Conservation (phyloP, 2,113 vertebrate genomes). For the Anser brachyrhynchus region DNA sequence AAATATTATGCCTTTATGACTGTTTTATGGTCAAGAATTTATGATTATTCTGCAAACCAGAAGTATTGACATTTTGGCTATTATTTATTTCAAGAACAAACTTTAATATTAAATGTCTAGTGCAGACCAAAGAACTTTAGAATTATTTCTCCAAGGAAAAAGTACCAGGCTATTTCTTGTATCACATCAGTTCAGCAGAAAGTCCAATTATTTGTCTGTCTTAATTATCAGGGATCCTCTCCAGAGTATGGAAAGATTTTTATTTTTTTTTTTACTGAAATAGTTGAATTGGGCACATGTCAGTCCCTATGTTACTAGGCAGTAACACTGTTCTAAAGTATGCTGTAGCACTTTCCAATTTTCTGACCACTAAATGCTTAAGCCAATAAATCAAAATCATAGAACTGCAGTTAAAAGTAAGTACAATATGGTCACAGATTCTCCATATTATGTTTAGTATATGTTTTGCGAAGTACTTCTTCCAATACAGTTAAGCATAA, state of each 20-base stretch:
- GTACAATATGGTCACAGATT: constrained; percentile 62
- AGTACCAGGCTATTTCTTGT: constrained; percentile 34
- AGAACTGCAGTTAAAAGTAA: constrained; percentile 62
- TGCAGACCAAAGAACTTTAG: constrained; percentile 57
- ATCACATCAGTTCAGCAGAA: constrained; percentile 27
- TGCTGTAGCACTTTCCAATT: constrained; percentile 20
- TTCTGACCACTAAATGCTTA: constrained; percentile 57
- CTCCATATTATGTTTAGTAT: constrained; percentile 67
- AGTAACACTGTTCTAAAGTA: not conserved
- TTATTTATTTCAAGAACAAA: constrained; percentile 77
- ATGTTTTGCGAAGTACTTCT: constrained; percentile 70
- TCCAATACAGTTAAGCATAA: constrained; percentile 63
- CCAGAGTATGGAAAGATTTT: not conserved
- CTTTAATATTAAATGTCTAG: constrained; percentile 70
- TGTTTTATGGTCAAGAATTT: constrained; percentile 76
- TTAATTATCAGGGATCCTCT: not conserved
- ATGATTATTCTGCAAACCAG: constrained; percentile 77
- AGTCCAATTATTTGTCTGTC: constrained; percentile 21
- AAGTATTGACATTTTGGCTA: constrained; percentile 77
- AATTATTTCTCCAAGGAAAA: constrained; percentile 51
- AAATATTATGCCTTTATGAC: constrained; percentile 76
- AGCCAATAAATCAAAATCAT: constrained; percentile 65
- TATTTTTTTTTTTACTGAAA: not conserved
- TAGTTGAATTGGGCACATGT: not conserved
- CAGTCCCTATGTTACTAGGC: not conserved